Base-by-base conservation (phyloP, 2,888 invertebrate species). In the Eristalis arbustorum region DNA sequence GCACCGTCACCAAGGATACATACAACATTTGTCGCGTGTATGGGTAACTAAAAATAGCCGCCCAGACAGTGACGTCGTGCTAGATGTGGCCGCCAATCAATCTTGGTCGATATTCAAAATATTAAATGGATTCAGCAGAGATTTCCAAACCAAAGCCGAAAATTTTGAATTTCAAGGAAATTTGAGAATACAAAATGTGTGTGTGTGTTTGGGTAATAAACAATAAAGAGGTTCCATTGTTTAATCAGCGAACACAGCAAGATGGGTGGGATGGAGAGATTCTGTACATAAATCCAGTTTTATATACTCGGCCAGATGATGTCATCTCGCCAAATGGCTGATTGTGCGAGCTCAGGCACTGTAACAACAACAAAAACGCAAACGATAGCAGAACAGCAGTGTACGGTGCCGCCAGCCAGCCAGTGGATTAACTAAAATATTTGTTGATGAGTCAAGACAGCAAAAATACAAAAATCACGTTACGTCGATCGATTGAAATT, bases 291-390 rank as follows among this genome's bases (percentile, higher is more conserved):
- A 42, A 14, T 25, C 23, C 3, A 66, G 40, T 74, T 64, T 5
- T 23, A 64, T 40, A 74, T 63, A 40, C 25, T 18, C 18, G 23
- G 13, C 59, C 23, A 66, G 57, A 74, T 74, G 57, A 74, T 74
- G 40, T 74, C 74, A 74, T 74, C 74, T 74, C 40, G 28, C 28
- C 18, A 37, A 74, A 74, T 64, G 57, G 64, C 40, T 66, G 59
- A 59, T n/a, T 28, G 31, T 59, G 59, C 23, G 31, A 42, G 13
- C 13, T 11, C 10, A 57, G 66, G 57, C 64, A 66, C 37, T 73
- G 63, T 34, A 63, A 56, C 31, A 34, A 62, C 66, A 74, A 31
- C 31, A 31, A 8, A 1, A 31, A 31, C 31, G 10, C 8, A 8
- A 10, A 31, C 31, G 8, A 31, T 8, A 31, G 31, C 31, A 66